Evolutionary conservation across 2,113 vertebrate species (phyloP), one percentile per base, ranked within the genome.

Genomic region (Opisthocomus hoazin): DNA sequence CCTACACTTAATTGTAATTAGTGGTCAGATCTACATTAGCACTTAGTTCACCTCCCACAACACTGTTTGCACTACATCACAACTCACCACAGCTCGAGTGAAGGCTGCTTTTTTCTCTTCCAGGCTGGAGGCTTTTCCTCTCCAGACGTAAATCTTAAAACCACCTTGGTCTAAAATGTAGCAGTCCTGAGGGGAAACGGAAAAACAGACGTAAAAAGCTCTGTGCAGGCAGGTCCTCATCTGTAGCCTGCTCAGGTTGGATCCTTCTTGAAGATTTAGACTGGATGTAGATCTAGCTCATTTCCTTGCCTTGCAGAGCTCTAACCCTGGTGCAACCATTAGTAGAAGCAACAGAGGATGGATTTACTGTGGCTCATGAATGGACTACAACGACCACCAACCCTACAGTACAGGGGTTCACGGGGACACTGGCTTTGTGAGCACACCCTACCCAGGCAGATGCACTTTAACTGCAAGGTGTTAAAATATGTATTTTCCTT

Each of bases 81-180:
- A 81, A 90, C 98, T 98, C 95, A 99, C 99, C 98, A 99, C 87
- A 19, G 99, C 99, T 66, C 98, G 98, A 86, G 98, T 98, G 95
- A 99, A 97, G 36, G 98, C 98, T 51, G 98, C 97, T 58, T 94
- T 97, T 37, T 98, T 98, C 96, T 99, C 99, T 37, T 98, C 97
- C 16, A 87, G 89, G 75, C 97, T 98, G 71, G 99, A 98, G 10
- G 97, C 91, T 89, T 98, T 99, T 75, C 99, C 99, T 97, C 99
- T 99, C 99, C 99, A 99, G 81, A 99, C 98, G 16, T 98, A 98
- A 94, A 99, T 98, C 91, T 97, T 98, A 56, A 97, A 98, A 70
- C 99, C 99, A 15, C 97, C 98, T 92, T 99, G 97, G 96, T 99
- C 99, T 90, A 98, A 94, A 79, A 99, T 99, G 90, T 98, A 99